Conservation (phyloP, 2,113 vertebrate species). For the Phylloscopus whistleri region DNA sequence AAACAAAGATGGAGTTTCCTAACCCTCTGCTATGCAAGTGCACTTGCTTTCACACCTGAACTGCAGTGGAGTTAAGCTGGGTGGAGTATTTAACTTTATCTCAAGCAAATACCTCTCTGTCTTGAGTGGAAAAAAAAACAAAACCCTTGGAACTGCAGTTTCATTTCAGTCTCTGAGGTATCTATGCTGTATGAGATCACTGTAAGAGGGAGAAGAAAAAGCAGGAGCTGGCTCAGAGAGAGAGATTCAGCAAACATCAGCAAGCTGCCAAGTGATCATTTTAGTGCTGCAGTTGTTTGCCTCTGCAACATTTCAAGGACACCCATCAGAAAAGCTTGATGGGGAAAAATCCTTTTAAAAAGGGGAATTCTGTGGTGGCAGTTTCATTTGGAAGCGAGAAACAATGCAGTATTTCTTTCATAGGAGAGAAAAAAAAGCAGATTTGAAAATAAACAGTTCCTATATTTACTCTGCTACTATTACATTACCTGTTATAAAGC, state of each 20-base stretch:
- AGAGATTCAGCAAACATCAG: neutral
- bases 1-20: neutral
- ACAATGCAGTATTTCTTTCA: neutral
- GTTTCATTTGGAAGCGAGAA: neutral
- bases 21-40: neutral
- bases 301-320: slow-evolving; percentile 30
- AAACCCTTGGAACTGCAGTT: neutral
- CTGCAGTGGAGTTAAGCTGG: neutral
- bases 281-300: neutral
- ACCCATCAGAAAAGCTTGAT: neutral
- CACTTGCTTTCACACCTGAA: neutral
- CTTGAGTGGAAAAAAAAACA: neutral
- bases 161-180: neutral
- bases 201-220: neutral
- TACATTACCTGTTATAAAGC: neutral
- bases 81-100: neutral
- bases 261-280: neutral
- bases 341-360: neutral
- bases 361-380: neutral
- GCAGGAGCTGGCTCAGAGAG: neutral
- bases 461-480: neutral
- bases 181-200: neutral
- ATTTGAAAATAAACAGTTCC: neutral
- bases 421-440: neutral
- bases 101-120: neutral